Evolutionary conservation across 2,888 invertebrate genomes (phyloP), one percentile per base, ranked within the genome.

Genomic region (Cantharis lateralis): DNA sequence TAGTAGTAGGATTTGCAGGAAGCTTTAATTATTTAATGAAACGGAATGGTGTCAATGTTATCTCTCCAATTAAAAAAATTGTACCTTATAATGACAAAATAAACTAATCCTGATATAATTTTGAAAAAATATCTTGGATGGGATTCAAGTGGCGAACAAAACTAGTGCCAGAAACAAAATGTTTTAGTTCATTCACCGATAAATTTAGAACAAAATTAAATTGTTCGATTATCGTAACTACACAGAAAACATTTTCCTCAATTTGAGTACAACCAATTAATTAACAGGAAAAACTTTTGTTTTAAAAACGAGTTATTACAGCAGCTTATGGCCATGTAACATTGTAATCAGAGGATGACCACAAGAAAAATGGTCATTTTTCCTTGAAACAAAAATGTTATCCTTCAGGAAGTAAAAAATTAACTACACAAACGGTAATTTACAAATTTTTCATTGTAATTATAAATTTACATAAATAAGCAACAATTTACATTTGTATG

Each of bases 141-240:
- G 7, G 66, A 28, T 62, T 74, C 75, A 73, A 71, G 72, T 71
- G 70, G 32, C 74, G 70, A 76, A 74, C 73, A 76, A 74, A 64
- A 28, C 20, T 68, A 70, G 66, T 78, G 78, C 76, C 78, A 78
- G 76, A 78, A 68, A 68, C 68, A 20, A n/a, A 66, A 20, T 66
- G 16, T 78, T 79, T 80, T 79, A 80, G 83, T 84, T 83, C 84
- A 84, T 84, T 84, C 84, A 85, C 83, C 84, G 84, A 81, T 84
- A 84, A 82, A 84, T 84, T 83, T 85, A 85, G 84, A 82, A 79
- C 75, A 72, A 68, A 70, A 76, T 72, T 72, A 63, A 24, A 66
- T 18, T 66, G 64, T 48, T 48, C 48, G 48, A 48, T 48, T 48
- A 48, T 48, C 7, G n/a, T n/a, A 32, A 13, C 26, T 11, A 10